These are phyloP conservation scores for Oryzias curvinotus DNA, from an alignment of 2,113 vertebrate species.

Conservation along the genomic window DNA sequence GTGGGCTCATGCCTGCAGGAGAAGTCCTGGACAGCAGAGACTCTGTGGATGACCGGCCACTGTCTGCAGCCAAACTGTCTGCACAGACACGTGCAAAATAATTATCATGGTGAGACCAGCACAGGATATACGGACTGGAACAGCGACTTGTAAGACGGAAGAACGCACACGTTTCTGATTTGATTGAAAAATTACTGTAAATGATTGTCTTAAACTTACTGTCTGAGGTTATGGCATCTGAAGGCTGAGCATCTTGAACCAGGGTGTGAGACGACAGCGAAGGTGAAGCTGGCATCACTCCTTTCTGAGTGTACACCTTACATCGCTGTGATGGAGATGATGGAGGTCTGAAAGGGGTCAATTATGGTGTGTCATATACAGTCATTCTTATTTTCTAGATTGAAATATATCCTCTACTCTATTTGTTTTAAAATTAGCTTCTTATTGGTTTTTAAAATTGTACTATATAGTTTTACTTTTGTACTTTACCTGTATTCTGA, in stretches of 20 bases:
- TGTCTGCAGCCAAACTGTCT: conserved; percentile 83
- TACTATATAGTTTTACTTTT: background rate
- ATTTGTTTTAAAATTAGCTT: background rate
- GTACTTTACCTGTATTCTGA: conserved; percentile 84
- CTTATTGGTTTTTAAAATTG: background rate
- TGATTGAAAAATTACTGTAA: no score
- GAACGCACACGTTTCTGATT: no score
- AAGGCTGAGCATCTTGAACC: conserved; percentile 75
- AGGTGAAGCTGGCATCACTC: conserved; percentile 84
- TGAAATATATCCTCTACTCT: no score
- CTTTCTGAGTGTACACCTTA: conserved; percentile 97
- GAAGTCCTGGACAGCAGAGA: conserved; percentile 85
- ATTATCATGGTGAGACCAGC: conserved; percentile 20
- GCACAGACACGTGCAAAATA: conserved; percentile 54
- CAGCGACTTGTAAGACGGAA: no score
- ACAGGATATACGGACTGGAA: background rate
- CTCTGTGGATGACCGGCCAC: conserved; percentile 79
- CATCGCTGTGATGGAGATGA: conserved; percentile 93
- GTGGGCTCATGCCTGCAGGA: conserved; percentile 92
- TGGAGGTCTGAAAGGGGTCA: conserved; percentile 71
- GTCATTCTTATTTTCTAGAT: no score
- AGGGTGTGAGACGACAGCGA: conserved; percentile 77
- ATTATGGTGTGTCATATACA: background rate
- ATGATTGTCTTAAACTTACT: conserved; percentile 39
- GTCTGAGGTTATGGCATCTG: conserved; percentile 63